A percentile compares a stretch with the other conserved stretches of the same genome.
Evolutionary conservation across 2,888 invertebrate genomes (phyloP).

Genomic region (Theodoxus fluviatilis): DNA sequence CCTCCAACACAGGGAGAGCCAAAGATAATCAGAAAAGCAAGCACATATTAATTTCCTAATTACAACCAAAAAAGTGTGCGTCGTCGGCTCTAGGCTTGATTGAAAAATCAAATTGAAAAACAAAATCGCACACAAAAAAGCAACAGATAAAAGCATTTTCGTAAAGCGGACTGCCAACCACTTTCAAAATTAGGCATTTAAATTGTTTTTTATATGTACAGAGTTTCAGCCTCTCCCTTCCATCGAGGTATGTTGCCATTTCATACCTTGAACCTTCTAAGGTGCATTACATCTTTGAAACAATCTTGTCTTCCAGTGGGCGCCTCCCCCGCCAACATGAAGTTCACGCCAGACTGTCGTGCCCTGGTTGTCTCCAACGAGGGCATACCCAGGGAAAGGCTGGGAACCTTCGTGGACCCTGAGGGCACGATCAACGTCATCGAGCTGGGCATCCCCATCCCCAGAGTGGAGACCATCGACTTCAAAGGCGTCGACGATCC

Average conservation of each 20-base stretch:
- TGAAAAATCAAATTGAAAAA: too few species aligned
- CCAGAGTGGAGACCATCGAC: neutral
- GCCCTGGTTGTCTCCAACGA: constrained; percentile 25
- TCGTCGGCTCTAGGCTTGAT: too few species aligned
- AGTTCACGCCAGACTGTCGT: constrained; percentile 24
- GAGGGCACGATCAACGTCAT: constrained; percentile 8
- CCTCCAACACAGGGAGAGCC: too few species aligned
- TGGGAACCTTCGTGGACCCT: constrained; percentile 17
- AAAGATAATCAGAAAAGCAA: too few species aligned
- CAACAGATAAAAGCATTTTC: too few species aligned
- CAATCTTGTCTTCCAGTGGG: constrained; percentile 20
- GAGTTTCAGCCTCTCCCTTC: neutral
- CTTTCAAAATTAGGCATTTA: neutral
- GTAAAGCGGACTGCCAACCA: neutral
- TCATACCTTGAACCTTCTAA: neutral
- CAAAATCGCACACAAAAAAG: too few species aligned
- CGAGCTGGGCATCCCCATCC: neutral
- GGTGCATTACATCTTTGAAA: neutral
- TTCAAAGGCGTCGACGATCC: constrained; percentile 17
- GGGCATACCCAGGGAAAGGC: constrained; percentile 14
- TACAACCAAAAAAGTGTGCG: too few species aligned
- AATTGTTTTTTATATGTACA: neutral
- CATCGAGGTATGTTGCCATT: too few species aligned
- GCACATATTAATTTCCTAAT: too few species aligned
- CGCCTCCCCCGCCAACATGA: constrained; percentile 24